These are phyloP conservation scores for Coreoperca whiteheadi DNA, from an alignment of 2,113 vertebrate genomes.

Conservation along the genomic window DNA sequence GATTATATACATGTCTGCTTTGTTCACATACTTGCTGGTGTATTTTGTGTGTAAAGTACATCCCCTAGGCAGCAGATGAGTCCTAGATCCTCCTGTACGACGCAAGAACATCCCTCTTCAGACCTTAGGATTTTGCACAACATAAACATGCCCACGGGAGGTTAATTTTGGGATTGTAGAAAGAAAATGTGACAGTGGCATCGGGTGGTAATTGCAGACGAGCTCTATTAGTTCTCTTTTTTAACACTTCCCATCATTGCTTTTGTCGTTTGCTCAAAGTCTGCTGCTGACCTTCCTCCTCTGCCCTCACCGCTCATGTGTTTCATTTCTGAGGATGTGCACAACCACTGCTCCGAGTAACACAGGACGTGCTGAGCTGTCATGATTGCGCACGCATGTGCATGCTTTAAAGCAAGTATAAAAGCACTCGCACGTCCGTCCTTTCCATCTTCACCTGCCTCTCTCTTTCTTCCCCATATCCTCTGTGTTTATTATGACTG, in stretches of 20 bases:
- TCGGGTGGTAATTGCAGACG: too few relatives aligned
- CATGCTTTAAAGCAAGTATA: not conserved
- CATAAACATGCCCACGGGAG: not conserved
- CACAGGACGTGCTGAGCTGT: too few relatives aligned
- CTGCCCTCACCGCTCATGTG: not conserved
- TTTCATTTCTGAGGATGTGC: not conserved
- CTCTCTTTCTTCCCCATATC: not conserved
- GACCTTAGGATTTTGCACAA: too few relatives aligned
- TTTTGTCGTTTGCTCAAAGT: not conserved
- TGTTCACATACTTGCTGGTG: not conserved
- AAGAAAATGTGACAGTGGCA: not conserved
- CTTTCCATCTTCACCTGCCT: not conserved
- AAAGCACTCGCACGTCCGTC: not conserved
- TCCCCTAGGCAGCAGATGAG: not conserved
- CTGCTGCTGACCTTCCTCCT: not conserved
- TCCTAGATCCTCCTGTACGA: not conserved
- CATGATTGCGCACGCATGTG: not conserved
- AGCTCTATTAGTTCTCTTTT: not conserved
- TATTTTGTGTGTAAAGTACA: not conserved
- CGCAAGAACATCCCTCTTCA: too few relatives aligned
- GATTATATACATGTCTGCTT: not conserved
- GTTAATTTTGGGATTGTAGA: not conserved
- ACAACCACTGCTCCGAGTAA: not conserved
- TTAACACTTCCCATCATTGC: too few relatives aligned
- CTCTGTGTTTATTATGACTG: too few relatives aligned